Conservation (phyloP, 2,797 vertebrate species). For the Coregonus sp. region DNA sequence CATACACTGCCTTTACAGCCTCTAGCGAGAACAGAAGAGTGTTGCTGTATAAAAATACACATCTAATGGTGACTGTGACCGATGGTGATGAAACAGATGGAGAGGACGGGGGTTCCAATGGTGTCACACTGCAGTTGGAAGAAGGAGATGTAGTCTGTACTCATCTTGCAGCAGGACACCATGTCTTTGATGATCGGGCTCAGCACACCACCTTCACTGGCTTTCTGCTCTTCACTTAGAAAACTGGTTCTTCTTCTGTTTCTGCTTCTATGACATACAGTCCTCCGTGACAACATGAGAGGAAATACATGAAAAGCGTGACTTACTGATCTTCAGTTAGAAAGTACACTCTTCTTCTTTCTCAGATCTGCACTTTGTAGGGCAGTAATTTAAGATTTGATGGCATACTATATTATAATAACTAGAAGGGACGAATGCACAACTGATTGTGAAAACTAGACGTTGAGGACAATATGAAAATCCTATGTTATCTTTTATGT, state of each 20-base stretch:
- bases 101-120: not conserved
- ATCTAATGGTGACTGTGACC: not conserved
- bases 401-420: no score
- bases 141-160: not conserved
- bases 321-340: no score
- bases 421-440: no score
- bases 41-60: not conserved
- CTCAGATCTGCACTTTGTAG: no score
- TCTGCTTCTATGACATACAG: no score
- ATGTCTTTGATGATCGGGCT: not conserved
- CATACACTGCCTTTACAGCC: not conserved
- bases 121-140: not conserved
- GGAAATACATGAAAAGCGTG: no score
- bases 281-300: no score
- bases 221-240: not conserved
- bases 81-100: not conserved
- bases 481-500: no score
- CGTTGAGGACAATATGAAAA: no score
- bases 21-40: not conserved
- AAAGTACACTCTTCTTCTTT: no score
- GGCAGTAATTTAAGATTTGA: no score
- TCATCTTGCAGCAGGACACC: not conserved
- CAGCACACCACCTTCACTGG: constrained; percentile 9
- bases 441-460: no score
- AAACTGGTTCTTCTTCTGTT: not conserved